A percentile compares a stretch with the other conserved stretches of the same genome.
These are phyloP conservation scores for Alcis repandata DNA, from an alignment of 2,888 invertebrate species.

Conservation along the genomic window DNA sequence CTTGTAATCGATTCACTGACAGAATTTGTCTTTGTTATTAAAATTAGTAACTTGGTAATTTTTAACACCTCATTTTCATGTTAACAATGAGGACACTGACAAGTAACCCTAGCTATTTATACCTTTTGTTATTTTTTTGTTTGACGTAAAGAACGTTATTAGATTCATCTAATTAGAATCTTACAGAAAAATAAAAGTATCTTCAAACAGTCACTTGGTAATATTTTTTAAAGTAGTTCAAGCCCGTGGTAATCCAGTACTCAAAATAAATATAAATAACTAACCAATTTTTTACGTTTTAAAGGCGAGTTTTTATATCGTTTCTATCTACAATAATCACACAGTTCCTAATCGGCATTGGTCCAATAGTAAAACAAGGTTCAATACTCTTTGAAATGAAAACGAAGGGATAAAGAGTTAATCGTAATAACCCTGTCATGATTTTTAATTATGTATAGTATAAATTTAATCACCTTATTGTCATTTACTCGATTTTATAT, in stretches of 20 bases:
- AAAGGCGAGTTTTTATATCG: not conserved
- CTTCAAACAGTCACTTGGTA: not conserved
- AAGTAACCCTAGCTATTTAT: conserved; percentile 23
- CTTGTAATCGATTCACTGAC: conserved; percentile 80
- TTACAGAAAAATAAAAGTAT: not conserved
- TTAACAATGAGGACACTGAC: conserved; percentile 23
- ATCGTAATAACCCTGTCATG: too few species aligned
- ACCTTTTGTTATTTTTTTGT: conserved; percentile 30
- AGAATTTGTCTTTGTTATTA: conserved; percentile 76
- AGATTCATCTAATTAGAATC: conserved; percentile 29
- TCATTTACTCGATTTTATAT: too few species aligned
- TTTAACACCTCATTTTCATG: conserved; percentile 50
- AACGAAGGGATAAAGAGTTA: conserved; percentile 86
- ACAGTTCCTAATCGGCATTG: conserved; percentile 79
- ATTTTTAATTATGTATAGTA: too few species aligned
- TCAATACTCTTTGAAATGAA: conserved; percentile 86
- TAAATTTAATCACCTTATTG: too few species aligned
- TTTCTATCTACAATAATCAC: conserved; percentile 66
- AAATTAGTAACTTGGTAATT: conserved; percentile 65
- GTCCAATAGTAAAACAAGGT: conserved; percentile 82
- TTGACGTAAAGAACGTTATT: conserved; percentile 16
- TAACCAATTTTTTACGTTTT: not conserved
- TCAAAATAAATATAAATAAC: not conserved
- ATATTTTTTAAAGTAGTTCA: not conserved
- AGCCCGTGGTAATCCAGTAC: not conserved